Percentiles rank a stretch among this genome's conserved stretches.
Evolutionary conservation across 1,140 invertebrate species (phyloP).

Genomic region (Leptinotarsa defecta): DNA sequence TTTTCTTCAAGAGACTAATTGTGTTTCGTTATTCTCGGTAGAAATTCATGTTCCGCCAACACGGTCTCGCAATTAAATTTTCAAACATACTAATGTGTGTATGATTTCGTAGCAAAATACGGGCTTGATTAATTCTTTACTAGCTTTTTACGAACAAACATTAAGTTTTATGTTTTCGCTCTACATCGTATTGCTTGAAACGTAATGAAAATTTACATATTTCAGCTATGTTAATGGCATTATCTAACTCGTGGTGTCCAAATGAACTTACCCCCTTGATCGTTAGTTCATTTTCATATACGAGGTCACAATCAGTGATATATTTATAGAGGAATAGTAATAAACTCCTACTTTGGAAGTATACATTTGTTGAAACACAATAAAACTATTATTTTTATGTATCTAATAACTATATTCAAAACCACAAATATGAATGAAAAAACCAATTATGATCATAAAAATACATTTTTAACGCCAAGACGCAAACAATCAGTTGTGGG

Average conservation of each 20-base stretch:
- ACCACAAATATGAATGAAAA: no score
- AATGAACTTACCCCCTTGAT: no score
- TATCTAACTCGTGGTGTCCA: not conserved
- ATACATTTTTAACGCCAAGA: no score
- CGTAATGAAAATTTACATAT: conserved; percentile 9
- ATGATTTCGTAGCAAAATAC: conserved; percentile 32
- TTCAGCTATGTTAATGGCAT: not conserved
- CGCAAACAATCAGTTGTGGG: no score
- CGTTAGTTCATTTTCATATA: no score
- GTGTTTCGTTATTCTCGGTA: not conserved
- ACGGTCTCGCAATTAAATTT: conserved; percentile 31
- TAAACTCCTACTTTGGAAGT: no score
- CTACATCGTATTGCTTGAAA: not conserved
- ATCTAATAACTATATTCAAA: no score
- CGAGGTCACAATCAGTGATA: no score
- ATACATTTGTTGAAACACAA: no score
- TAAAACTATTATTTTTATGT: no score
- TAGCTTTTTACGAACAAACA: conserved; percentile 37
- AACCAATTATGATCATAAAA: no score
- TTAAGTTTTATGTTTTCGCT: conserved; percentile 33
- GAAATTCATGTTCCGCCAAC: not conserved
- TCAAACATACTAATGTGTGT: conserved; percentile 29
- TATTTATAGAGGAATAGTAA: no score
- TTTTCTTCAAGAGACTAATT: conserved; percentile 1
- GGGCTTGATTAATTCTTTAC: conserved; percentile 37